Conservation (phyloP, 2,888 invertebrate species). For the Aleiodes alternator region DNA sequence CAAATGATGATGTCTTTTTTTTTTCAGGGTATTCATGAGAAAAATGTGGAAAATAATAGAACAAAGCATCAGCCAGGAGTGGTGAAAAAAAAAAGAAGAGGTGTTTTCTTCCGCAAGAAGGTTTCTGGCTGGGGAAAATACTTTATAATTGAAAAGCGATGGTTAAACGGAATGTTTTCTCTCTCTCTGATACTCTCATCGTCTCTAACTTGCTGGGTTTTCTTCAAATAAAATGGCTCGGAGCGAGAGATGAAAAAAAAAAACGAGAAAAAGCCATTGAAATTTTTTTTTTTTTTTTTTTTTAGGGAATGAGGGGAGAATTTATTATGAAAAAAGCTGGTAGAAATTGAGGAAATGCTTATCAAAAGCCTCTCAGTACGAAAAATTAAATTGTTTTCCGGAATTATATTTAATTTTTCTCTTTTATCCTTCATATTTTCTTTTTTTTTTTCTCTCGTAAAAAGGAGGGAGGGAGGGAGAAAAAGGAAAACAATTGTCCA, state of each 20-base stretch:
- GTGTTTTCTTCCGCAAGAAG: constrained; percentile 49
- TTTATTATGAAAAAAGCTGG: constrained; percentile 61
- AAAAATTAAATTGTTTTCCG: constrained; percentile 34
- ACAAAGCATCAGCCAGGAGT: not conserved
- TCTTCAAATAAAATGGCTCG: constrained; percentile 16
- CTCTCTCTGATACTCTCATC: constrained; percentile 46
- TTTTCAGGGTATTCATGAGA: not conserved
- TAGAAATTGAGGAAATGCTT: constrained; percentile 35
- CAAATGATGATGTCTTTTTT: constrained; percentile 14
- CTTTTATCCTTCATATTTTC: not conserved
- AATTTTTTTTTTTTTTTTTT: not conserved
- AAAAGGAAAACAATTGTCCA: constrained; percentile 26
- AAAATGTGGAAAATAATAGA: constrained; percentile 25
- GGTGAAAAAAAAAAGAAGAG: constrained; percentile 10
- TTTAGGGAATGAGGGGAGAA: constrained; percentile 58
- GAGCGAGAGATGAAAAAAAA: constrained; percentile 41
- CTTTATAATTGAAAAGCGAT: constrained; percentile 71
- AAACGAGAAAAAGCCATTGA: constrained; percentile 18
- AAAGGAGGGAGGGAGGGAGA: not conserved
- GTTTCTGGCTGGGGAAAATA: constrained; percentile 59
- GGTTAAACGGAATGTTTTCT: constrained; percentile 67
- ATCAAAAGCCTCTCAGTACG: constrained; percentile 23
- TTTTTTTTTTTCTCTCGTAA: not conserved
- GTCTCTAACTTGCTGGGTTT: not conserved
- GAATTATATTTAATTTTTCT: constrained; percentile 24